Evolutionary conservation across 2,797 vertebrate genomes (phyloP).

Genomic region (Loriculus beryllinus): DNA sequence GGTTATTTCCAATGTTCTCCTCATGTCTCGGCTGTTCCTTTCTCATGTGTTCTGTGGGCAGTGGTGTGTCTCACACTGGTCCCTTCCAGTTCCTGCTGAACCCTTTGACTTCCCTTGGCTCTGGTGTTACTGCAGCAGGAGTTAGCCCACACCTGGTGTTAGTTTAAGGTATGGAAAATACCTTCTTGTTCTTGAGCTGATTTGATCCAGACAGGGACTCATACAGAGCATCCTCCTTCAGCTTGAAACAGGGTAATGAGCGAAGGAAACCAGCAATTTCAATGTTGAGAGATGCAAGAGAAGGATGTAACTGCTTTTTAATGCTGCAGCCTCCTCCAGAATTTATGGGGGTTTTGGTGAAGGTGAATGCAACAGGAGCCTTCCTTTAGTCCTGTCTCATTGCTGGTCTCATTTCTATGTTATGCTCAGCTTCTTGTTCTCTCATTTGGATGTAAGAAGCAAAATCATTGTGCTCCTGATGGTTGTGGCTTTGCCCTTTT

Average conservation of each 20-base stretch:
- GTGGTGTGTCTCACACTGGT: accelerated
- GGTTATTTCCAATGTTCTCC: not conserved
- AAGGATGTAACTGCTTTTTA: not conserved
- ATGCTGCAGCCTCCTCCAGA: not conserved
- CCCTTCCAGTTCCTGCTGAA: accelerated
- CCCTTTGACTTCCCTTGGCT: not conserved
- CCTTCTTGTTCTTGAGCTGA: not conserved
- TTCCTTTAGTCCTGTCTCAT: not conserved
- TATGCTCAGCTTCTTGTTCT: not conserved
- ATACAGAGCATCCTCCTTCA: not conserved
- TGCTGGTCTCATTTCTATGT: not conserved
- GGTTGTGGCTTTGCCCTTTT: not conserved
- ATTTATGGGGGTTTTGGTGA: not conserved
- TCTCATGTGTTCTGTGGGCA: not conserved
- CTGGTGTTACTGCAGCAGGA: not conserved
- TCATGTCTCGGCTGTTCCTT: not conserved
- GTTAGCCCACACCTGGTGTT: not conserved
- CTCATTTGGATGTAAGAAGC: not conserved
- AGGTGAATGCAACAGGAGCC: not conserved
- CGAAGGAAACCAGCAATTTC: not conserved
- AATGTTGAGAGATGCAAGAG: not conserved
- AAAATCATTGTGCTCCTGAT: not conserved
- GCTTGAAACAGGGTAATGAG: not conserved
- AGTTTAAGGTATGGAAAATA: not conserved
- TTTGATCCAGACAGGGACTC: not conserved